Evolutionary conservation across 2,888 invertebrate genomes (phyloP).

Genomic region (Cerceris ruficornis): DNA sequence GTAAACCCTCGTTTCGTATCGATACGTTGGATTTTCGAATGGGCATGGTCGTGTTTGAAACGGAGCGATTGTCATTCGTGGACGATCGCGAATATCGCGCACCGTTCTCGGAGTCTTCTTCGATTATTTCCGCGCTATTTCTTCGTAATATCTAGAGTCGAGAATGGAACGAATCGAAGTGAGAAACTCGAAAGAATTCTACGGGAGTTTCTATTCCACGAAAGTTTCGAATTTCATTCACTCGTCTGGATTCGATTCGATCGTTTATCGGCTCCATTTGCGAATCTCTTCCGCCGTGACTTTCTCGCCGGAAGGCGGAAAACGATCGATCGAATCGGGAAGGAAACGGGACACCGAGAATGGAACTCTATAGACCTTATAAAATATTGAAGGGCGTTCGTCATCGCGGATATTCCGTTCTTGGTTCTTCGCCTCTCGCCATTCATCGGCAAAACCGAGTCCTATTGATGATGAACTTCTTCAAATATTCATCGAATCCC

Average conservation of each 20-base stretch:
- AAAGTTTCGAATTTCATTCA: background rate
- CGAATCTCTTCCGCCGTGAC: slow-evolving; percentile 14
- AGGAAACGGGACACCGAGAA: slow-evolving; percentile 35
- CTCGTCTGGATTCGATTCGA: background rate
- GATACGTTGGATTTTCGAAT: slow-evolving; percentile 37
- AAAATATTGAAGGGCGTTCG: slow-evolving; percentile 74
- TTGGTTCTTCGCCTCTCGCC: slow-evolving; percentile 26
- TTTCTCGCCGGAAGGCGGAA: slow-evolving; percentile 28
- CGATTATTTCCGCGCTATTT: background rate
- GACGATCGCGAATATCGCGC: background rate
- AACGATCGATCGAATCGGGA: slow-evolving; percentile 38
- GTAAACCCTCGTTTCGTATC: slow-evolving; percentile 26
- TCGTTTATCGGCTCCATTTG: background rate
- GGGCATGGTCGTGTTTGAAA: background rate
- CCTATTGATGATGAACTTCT: slow-evolving; percentile 47
- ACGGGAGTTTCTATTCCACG: too few relatives aligned
- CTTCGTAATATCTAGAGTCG: background rate
- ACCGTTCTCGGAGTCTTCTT: too few relatives aligned
- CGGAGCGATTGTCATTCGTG: background rate
- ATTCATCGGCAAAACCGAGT: slow-evolving; percentile 58
- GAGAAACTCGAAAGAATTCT: background rate
- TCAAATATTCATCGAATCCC: slow-evolving; percentile 68
- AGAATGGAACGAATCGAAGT: background rate
- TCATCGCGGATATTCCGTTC: slow-evolving; percentile 70
- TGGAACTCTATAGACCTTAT: slow-evolving; percentile 64